Evolutionary conservation across 2,888 invertebrate genomes (phyloP).

Genomic region (Smittia aterrima): DNA sequence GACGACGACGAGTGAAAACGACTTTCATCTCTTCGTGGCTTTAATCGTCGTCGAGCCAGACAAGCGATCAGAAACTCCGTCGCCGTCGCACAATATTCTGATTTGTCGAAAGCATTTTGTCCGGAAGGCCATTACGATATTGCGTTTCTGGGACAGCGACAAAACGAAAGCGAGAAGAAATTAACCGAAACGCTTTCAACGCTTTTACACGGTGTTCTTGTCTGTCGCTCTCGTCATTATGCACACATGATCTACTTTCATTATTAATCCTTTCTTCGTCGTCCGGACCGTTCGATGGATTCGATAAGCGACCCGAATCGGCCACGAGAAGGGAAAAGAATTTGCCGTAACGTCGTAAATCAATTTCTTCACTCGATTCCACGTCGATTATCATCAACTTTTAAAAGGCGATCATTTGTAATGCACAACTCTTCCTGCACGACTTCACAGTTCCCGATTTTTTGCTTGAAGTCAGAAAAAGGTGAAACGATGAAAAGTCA

Average conservation of each 20-base stretch:
- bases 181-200: not conserved
- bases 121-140: conserved; percentile 17
- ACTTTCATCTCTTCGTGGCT: conserved; percentile 24
- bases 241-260: conserved; percentile 35
- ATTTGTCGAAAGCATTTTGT: conserved; percentile 15
- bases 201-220: conserved; percentile 29
- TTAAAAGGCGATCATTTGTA: conserved; percentile 37
- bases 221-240: conserved; percentile 12
- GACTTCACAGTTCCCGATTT: conserved; percentile 27
- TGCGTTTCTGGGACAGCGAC: conserved; percentile 24
- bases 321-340: conserved; percentile 5
- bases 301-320: conserved; percentile 17
- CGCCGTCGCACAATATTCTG: conserved; percentile 4
- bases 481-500: not conserved
- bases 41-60: conserved; percentile 13
- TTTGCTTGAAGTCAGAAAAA: conserved; percentile 2
- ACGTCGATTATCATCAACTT: conserved; percentile 35
- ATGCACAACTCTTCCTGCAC: conserved; percentile 19
- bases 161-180: conserved; percentile 8
- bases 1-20: conserved; percentile 25
- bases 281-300: conserved; percentile 14
- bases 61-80: not conserved
- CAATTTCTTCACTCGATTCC: conserved; percentile 20
- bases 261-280: conserved; percentile 29
- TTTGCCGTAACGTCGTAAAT: conserved; percentile 29